Evolutionary conservation across 1,140 invertebrate genomes (phyloP).

Genomic region (Scaptomyza montana): DNA sequence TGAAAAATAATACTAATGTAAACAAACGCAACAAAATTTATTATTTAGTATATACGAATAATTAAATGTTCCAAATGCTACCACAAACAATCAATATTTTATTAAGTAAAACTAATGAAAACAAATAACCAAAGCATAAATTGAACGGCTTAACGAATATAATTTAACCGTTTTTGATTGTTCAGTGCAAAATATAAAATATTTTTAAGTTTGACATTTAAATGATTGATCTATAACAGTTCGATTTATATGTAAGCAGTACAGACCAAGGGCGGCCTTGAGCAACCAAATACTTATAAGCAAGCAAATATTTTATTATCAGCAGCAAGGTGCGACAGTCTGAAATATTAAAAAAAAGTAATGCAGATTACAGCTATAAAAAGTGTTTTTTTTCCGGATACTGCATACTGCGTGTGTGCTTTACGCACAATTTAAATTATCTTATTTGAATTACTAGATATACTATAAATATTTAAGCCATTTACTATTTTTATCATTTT

Average conservation of each 20-base stretch:
- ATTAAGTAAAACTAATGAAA: too few relatives aligned
- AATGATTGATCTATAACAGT: constrained; percentile 23
- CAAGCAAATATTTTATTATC: constrained; percentile 21
- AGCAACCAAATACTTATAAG: not conserved
- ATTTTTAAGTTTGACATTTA: not conserved
- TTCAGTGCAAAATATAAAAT: not conserved
- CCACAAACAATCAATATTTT: too few relatives aligned
- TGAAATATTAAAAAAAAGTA: constrained; percentile 11
- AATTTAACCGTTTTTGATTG: too few relatives aligned
- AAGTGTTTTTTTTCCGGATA: not conserved
- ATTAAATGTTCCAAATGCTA: not conserved
- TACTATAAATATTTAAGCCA: constrained; percentile 40
- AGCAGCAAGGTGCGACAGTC: constrained; percentile 23
- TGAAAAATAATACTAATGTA: not conserved
- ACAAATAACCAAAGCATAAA: too few relatives aligned
- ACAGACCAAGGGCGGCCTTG: constrained; percentile 26
- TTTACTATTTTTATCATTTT: constrained; percentile 47
- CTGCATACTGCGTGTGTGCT: too few relatives aligned
- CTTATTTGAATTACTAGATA: constrained; percentile 14
- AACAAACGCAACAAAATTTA: not conserved
- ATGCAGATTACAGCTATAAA: constrained; percentile 18
- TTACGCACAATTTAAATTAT: not conserved
- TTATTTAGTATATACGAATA: not conserved
- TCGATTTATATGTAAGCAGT: constrained; percentile 20
- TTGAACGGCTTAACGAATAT: too few relatives aligned